Evolutionary conservation across 2,113 vertebrate genomes (phyloP).

Genomic region (Herpetotheres cachinnans): DNA sequence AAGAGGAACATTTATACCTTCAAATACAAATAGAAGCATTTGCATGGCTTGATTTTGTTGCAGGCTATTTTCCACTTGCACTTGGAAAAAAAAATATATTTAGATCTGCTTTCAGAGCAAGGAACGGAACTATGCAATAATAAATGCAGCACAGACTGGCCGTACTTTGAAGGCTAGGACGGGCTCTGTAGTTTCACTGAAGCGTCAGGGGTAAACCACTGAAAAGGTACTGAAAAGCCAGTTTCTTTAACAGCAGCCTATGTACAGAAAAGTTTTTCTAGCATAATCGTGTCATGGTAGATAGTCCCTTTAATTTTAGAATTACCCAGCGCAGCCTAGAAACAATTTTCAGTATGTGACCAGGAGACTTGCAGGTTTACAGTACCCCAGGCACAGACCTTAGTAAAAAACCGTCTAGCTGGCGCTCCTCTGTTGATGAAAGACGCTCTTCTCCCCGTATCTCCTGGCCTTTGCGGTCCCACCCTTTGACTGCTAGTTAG

Average conservation of each 20-base stretch:
- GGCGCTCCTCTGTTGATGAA: not conserved
- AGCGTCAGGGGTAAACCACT: not conserved
- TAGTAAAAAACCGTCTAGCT: not conserved
- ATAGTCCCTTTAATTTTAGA: not conserved
- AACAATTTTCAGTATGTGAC: not conserved
- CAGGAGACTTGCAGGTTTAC: not conserved
- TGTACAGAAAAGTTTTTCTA: not conserved
- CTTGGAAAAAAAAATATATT: not conserved
- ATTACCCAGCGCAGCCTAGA: not conserved
- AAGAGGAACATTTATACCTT: not conserved
- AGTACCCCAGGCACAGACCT: not conserved
- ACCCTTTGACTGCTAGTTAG: not conserved
- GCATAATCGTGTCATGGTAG: not conserved
- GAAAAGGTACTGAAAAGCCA: not conserved
- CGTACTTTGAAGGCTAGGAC: not conserved
- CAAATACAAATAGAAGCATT: not conserved
- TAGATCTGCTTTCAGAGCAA: not conserved
- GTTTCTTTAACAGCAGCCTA: not conserved
- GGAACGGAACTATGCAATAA: not conserved
- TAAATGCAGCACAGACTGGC: not conserved
- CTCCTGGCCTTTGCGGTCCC: not conserved
- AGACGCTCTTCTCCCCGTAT: not conserved
- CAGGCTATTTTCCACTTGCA: not conserved
- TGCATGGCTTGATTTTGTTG: not conserved
- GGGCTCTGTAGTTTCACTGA: not conserved